Evolutionary conservation across 2,797 vertebrate genomes (phyloP).

Genomic region (Gastrophryne carolinensis): DNA sequence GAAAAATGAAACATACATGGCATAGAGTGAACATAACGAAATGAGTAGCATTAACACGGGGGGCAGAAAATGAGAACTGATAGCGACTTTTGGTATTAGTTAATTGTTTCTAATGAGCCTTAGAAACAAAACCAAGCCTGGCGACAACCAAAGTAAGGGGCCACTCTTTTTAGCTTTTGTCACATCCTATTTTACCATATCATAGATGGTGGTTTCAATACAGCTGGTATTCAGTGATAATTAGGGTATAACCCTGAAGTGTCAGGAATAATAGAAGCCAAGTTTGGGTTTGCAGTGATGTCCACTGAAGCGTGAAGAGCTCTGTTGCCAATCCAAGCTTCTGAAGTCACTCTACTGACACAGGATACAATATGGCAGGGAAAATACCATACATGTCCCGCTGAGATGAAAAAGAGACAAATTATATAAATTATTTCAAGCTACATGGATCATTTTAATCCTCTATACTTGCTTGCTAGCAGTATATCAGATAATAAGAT

Average conservation of each 20-base stretch:
- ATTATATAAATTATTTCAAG: slow-evolving; percentile 83
- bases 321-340: slow-evolving; percentile 58
- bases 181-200: slow-evolving; percentile 82
- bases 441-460: slow-evolving; percentile 58
- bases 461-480: slow-evolving; percentile 66
- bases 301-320: slow-evolving; percentile 73
- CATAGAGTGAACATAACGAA: no score
- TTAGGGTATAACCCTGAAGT: slow-evolving; percentile 75
- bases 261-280: slow-evolving; percentile 63
- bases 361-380: slow-evolving; percentile 64
- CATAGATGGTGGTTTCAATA: slow-evolving; percentile 86
- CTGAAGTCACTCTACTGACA: slow-evolving; percentile 59
- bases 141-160: slow-evolving; percentile 57
- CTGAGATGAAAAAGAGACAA: slow-evolving; percentile 76
- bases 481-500: slow-evolving; percentile 78
- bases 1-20: no score
- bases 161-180: slow-evolving; percentile 68
- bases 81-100: slow-evolving; percentile 54
- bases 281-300: slow-evolving; percentile 74
- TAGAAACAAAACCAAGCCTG: slow-evolving; percentile 53
- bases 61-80: slow-evolving; percentile 51
- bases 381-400: slow-evolving; percentile 72
- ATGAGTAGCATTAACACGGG: not conserved
- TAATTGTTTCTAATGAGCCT: slow-evolving; percentile 61
- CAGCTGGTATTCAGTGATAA: slow-evolving; percentile 89